Evolutionary conservation across 2,113 vertebrate species (phyloP).

Genomic region (Columba janthina): DNA sequence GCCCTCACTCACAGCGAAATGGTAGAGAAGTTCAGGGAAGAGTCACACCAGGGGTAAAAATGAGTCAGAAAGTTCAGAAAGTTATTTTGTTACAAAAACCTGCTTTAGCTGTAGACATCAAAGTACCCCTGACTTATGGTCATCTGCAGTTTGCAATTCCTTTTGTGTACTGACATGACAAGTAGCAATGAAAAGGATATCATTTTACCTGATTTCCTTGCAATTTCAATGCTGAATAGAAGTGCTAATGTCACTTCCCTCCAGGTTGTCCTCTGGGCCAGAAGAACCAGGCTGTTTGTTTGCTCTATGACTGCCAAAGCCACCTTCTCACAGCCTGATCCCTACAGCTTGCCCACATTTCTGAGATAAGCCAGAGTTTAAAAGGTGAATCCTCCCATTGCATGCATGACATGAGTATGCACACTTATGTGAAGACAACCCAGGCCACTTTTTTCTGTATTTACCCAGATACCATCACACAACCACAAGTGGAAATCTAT

Average conservation of each 20-base stretch:
- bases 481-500: background rate
- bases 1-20: background rate
- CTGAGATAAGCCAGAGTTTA: background rate
- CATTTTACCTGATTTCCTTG: background rate
- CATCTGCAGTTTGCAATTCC: background rate
- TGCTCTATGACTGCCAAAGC: background rate
- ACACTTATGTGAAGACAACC: background rate
- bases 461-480: background rate
- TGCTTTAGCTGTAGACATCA: background rate
- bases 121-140: background rate
- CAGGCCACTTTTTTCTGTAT: background rate
- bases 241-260: background rate
- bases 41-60: background rate
- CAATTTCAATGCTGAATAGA: background rate
- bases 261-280: background rate
- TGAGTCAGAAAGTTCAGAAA: background rate
- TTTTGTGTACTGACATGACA: background rate
- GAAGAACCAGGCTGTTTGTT: background rate
- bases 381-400: background rate
- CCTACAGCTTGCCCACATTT: background rate
- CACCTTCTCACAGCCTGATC: background rate
- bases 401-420: background rate
- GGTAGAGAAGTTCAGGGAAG: background rate
- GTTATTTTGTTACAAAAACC: background rate
- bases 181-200: background rate